Evolutionary conservation across 2,888 invertebrate species (phyloP), one percentile per base, ranked within the genome.

Genomic region (Chymomyza amoena): DNA sequence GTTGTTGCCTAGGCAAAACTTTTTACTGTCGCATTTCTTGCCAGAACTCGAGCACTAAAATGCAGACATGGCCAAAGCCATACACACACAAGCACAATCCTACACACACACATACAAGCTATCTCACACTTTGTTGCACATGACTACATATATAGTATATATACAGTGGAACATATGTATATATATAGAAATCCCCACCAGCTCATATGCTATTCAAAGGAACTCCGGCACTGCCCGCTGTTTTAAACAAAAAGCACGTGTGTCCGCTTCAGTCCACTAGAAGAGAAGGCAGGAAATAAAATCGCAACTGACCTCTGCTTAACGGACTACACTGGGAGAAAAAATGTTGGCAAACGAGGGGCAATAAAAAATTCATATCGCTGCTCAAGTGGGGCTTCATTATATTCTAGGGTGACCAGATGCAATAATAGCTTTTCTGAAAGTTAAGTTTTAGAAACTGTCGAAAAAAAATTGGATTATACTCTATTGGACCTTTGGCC

Each of bases 1-100:
- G 15, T 51, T 60, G 56, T 62, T 15, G 51, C 57, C 18, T 20
- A 25, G 57, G 57, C 57, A 81, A 86, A 80, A 82, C 72, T 85
- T 85, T 87, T 87, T 87, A 85, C 85, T 85, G 85, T 85, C 85
- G 85, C 85, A 87, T 81, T 85, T 85, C 78, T 75, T 64, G 72
- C 75, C 73, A 64, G 69, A 71, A 64, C 66, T 79, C 74, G 73
- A 62, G 80, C 84, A 79, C 78, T 85, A 78, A 85, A 85, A 81
- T 75, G 83, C 85, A 85, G 85, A 64, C 70, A 73, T 64, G 77
- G 72, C 57, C 25, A 57, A 25, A 57, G 18, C 39, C 13, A 13
- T 45, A 45, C 39, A 13, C 13, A 45, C 39, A 13, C 13, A 45
- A 4, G 13, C 13, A 36, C 52, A 64, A 7, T 25, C 28, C 13